Evolutionary conservation across 2,888 invertebrate species (phyloP).

Genomic region (Calliphora vomitoria): DNA sequence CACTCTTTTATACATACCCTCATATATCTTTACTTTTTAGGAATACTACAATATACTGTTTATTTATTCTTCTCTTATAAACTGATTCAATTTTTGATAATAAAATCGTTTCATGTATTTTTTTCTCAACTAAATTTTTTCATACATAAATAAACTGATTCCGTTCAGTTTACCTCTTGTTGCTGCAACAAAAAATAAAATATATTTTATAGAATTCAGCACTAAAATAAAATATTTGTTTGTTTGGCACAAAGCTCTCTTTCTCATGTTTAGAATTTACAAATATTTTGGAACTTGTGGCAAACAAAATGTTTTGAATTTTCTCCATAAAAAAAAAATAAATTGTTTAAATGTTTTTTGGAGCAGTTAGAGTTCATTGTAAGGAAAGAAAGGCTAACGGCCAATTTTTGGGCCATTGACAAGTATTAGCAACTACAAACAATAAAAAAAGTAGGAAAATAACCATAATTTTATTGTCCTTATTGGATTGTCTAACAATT

Average conservation of each 20-base stretch:
- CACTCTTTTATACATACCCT: background rate
- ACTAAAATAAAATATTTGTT: constrained; percentile 58
- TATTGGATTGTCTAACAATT: constrained; percentile 74
- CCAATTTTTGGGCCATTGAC: constrained; percentile 77
- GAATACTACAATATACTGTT: constrained; percentile 44
- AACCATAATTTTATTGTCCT: constrained; percentile 64
- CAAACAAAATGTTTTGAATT: constrained; percentile 26
- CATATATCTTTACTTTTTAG: background rate
- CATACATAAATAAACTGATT: constrained; percentile 64
- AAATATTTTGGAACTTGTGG: constrained; percentile 58
- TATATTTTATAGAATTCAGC: constrained; percentile 16
- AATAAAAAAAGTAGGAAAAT: constrained; percentile 13
- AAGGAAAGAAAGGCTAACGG: constrained; percentile 74
- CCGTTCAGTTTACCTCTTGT: constrained; percentile 47
- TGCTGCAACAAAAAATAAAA: background rate
- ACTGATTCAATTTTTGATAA: constrained; percentile 73
- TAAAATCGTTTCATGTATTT: constrained; percentile 51
- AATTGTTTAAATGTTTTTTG: constrained; percentile 12
- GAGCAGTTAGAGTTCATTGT: background rate
- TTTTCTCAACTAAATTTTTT: background rate
- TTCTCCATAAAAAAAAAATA: constrained; percentile 15
- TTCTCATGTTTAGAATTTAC: constrained; percentile 60
- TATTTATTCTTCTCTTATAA: constrained; percentile 65
- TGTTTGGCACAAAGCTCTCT: constrained; percentile 27
- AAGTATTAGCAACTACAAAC: no score